These are phyloP conservation scores for Drosophila hamatofila DNA, from an alignment of 2,888 invertebrate species.

Conservation along the genomic window DNA sequence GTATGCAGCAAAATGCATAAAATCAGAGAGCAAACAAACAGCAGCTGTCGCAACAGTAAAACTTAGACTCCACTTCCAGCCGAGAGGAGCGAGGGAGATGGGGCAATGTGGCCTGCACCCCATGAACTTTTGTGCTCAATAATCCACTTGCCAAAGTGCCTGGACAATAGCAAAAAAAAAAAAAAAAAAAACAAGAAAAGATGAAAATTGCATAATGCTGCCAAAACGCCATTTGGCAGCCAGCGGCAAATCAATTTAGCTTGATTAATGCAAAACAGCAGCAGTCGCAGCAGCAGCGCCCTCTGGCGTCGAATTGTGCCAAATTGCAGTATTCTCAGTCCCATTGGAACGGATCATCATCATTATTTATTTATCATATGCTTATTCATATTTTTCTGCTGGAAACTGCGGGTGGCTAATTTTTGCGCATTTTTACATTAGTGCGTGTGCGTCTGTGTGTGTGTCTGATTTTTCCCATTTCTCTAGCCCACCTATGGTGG, in stretches of 20 bases:
- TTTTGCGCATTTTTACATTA: conserved; percentile 60
- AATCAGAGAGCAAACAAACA: conserved; percentile 54
- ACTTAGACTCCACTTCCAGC: conserved; percentile 33
- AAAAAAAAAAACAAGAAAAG: neutral
- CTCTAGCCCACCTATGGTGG: conserved; percentile 68
- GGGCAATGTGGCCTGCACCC: conserved; percentile 10
- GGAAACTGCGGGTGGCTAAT: conserved; percentile 68
- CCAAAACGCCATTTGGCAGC: conserved; percentile 57
- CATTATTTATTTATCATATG: conserved; percentile 41
- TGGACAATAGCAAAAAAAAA: conserved; percentile 31
- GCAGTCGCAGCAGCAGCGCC: conserved; percentile 17
- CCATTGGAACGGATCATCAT: conserved; percentile 33
- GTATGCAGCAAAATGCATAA: conserved; percentile 65
- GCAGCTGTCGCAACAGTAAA: conserved; percentile 53
- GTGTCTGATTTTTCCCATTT: conserved; percentile 58
- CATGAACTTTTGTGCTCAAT: conserved; percentile 75
- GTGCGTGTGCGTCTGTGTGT: conserved; percentile 12
- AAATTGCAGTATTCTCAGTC: conserved; percentile 53
- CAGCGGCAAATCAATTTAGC: conserved; percentile 47
- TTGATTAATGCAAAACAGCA: conserved; percentile 46
- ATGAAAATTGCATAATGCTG: conserved; percentile 68
- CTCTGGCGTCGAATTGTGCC: conserved; percentile 51
- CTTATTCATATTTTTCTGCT: conserved; percentile 38
- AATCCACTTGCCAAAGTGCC: conserved; percentile 62
- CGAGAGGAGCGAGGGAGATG: neutral